Percentiles rank a stretch among this genome's conserved stretches.
Conservation (phyloP, 2,113 vertebrate species). For the Otolemur garnettii region DNA sequence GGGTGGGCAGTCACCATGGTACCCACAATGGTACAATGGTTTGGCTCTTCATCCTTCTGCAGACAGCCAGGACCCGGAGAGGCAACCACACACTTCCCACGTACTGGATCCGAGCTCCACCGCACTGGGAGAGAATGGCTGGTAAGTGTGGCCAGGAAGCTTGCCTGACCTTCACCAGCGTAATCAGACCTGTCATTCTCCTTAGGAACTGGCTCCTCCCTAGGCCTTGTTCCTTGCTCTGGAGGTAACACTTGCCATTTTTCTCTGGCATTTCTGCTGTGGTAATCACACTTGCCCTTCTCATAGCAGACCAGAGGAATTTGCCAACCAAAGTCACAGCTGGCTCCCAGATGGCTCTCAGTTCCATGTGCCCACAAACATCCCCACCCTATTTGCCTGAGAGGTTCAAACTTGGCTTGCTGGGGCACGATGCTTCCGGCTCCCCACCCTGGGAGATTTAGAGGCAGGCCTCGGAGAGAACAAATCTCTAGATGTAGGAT, state of each 20-base stretch:
- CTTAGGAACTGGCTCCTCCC: background rate
- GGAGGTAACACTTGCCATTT: background rate
- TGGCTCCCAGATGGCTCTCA: conserved; percentile 45
- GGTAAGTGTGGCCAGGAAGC: background rate
- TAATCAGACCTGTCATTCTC: background rate
- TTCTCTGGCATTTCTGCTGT: background rate
- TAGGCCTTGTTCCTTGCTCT: background rate
- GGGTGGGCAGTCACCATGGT: background rate
- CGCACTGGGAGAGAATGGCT: background rate
- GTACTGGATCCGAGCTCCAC: rapidly evolving
- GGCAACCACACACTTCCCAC: background rate
- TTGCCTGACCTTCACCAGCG: background rate
- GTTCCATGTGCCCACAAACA: background rate
- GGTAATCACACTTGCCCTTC: background rate
- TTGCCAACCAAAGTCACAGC: conserved; percentile 24
- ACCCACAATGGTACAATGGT: no score
- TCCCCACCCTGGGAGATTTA: background rate
- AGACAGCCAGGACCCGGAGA: conserved; percentile 28
- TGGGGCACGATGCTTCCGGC: background rate
- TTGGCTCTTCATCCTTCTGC: background rate
- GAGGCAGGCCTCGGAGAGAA: background rate
- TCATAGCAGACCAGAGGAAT: background rate
- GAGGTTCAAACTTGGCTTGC: background rate
- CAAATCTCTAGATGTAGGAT: background rate
- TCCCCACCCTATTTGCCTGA: background rate